phyloP scores from a whole-genome alignment of 2,888 invertebrate species.

The Luperina nickerlii region DNA sequence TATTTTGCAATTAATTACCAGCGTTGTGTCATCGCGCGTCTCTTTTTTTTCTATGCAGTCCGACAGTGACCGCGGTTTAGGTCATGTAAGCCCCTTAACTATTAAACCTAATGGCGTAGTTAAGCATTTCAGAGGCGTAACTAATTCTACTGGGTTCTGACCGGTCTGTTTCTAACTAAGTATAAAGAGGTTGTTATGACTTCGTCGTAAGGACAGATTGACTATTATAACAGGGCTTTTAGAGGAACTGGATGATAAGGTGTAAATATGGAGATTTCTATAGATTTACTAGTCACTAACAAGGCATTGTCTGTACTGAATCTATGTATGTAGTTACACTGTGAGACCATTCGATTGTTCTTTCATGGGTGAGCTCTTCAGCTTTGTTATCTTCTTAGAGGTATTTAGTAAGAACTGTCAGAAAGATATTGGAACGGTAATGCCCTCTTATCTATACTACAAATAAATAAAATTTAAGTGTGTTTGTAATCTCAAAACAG shows the following conservation, averaged over 20 bases:
- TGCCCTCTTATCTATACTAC: too few relatives aligned
- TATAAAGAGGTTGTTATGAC: conserved; percentile 24
- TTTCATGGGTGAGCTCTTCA: background rate
- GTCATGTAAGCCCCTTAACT: conserved; percentile 14
- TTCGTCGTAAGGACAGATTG: conserved; percentile 33
- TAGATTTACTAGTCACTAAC: conserved; percentile 1
- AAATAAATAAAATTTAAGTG: too few relatives aligned
- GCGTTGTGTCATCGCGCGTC: too few relatives aligned
- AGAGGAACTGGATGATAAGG: background rate
- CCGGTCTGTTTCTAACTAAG: conserved; percentile 5
- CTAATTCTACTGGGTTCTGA: conserved; percentile 28
- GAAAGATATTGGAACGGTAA: background rate
- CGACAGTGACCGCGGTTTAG: too few relatives aligned
- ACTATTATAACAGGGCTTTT: background rate
- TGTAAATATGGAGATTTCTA: background rate
- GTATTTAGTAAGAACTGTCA: background rate
- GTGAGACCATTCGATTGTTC: background rate
- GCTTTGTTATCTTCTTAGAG: background rate
- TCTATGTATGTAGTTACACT: background rate
- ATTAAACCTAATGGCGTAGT: conserved; percentile 24
- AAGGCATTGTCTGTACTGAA: conserved; percentile 2
- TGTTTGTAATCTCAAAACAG: too few relatives aligned
- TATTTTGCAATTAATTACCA: too few relatives aligned
- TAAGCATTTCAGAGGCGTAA: conserved; percentile 30
- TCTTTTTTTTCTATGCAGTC: too few relatives aligned